A percentile compares a stretch with the other conserved stretches of the same genome.
phyloP scores from a whole-genome alignment of 1,140 invertebrate genomes.

The Pemphigus obesinymphae region DNA sequence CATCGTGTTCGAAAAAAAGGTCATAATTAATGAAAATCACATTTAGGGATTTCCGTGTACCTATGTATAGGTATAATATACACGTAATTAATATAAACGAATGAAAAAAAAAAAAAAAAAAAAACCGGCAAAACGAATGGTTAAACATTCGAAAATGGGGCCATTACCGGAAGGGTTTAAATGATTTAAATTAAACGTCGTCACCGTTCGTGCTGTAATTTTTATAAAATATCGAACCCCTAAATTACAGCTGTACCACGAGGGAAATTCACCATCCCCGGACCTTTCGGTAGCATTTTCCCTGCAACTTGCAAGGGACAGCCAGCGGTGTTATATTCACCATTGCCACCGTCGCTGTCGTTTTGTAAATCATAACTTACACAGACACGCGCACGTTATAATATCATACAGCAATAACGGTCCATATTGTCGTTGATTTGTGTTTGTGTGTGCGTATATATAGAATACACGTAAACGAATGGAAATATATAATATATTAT shows the following conservation, averaged over 20 bases:
- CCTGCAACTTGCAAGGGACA: no score
- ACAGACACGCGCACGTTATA: not conserved
- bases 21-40: not conserved
- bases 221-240: conserved; percentile 23
- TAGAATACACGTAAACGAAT: no score
- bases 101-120: not conserved
- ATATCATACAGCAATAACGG: not conserved
- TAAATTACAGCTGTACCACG: not conserved
- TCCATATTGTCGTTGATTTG: not conserved
- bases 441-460: no score
- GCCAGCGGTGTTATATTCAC: not conserved
- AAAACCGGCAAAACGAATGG: not conserved
- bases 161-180: conserved; percentile 34
- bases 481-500: no score
- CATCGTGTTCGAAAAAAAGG: not conserved
- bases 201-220: conserved; percentile 20
- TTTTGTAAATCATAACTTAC: not conserved
- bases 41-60: not conserved
- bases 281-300: no score
- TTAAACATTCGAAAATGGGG: conserved; percentile 13
- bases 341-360: not conserved
- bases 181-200: conserved; percentile 38
- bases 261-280: not conserved
- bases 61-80: not conserved
- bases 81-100: not conserved